Evolutionary conservation across 1,140 invertebrate genomes (phyloP), one percentile per base, ranked within the genome.

Genomic region (Meteorus sp.): DNA sequence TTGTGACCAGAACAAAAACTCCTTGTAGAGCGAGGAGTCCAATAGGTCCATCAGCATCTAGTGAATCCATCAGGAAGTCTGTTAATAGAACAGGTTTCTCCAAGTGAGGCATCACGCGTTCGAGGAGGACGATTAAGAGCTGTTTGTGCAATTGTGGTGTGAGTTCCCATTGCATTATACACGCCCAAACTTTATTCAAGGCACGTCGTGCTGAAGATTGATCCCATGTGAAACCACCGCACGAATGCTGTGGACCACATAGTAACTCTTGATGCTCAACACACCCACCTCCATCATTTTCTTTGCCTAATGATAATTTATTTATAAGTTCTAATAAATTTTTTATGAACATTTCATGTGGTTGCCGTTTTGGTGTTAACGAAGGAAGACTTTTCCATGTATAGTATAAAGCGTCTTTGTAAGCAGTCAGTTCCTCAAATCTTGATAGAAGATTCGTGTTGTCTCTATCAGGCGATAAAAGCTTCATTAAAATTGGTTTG

Each of bases 1-100:
- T 89, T 52, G 91, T 88, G 57, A 98, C 94, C 29, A 99, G 80
- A 37, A 89, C 86, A 72, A 96, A 95, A 11, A 98, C 86, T 8
- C 95, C 95, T 77, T 97, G 94, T n/a, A 98, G 79, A 7, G 95
- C 92, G 33, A 98, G 80, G 62, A 98, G 81, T 70, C 91, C 90
- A 43, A 94, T 86, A 1, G 91, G 85, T 19, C 95, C 95, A 72
- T 93, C 91, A 35, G 88, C 82, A 71, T 94, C 89, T 53, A 96
- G 87, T 8, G 92, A 92, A 68, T 94, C 87, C 82, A 95, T 92
- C 4, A 98, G 82, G 78, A 95, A 97, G 72, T 97, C 94, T n/a
- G 92, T 93, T 60, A 96, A 81, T 29, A 91, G 75, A 39, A 95
- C 81, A 5, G 95, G 94, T 69, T 88, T 88, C 15, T 88, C 84